Evolutionary conservation across 2,113 vertebrate species (phyloP).

Genomic region (Hystrix cristata): DNA sequence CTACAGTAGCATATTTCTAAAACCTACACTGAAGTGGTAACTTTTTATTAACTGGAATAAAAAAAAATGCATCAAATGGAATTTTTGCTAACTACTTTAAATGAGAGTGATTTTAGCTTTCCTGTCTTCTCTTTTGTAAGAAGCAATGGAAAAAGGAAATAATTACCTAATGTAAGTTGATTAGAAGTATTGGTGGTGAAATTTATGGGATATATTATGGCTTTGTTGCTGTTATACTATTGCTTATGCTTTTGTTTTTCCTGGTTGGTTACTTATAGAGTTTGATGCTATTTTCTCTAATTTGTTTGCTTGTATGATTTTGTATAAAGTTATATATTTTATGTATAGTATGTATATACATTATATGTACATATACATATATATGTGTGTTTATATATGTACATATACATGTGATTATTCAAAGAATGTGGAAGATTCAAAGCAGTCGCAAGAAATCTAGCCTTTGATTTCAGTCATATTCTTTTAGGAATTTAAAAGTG

Average conservation of each 20-base stretch:
- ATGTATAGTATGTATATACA: background rate
- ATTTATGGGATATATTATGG: slow-evolving; percentile 23
- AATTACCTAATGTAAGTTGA: slow-evolving; percentile 13
- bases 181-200: slow-evolving; percentile 42
- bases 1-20: slow-evolving; percentile 15
- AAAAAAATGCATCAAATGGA: background rate
- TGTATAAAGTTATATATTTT: slow-evolving; percentile 22
- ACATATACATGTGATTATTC: background rate
- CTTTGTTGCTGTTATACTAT: background rate
- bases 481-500: slow-evolving; percentile 36
- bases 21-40: background rate
- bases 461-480: slow-evolving; percentile 8
- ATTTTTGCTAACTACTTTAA: slow-evolving; percentile 47
- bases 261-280: background rate
- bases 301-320: slow-evolving; percentile 43
- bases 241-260: slow-evolving; percentile 18
- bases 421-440: background rate
- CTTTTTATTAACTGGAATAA: slow-evolving; percentile 50
- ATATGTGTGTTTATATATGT: background rate
- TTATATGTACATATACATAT: background rate
- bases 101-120: background rate
- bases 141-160: background rate
- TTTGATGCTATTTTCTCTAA: slow-evolving; percentile 52
- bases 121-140: slow-evolving; percentile 41
- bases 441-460: slow-evolving; percentile 32